These are phyloP conservation scores for Oreochromis mossambicus DNA, from an alignment of 2,797 vertebrate genomes.

Conservation along the genomic window DNA sequence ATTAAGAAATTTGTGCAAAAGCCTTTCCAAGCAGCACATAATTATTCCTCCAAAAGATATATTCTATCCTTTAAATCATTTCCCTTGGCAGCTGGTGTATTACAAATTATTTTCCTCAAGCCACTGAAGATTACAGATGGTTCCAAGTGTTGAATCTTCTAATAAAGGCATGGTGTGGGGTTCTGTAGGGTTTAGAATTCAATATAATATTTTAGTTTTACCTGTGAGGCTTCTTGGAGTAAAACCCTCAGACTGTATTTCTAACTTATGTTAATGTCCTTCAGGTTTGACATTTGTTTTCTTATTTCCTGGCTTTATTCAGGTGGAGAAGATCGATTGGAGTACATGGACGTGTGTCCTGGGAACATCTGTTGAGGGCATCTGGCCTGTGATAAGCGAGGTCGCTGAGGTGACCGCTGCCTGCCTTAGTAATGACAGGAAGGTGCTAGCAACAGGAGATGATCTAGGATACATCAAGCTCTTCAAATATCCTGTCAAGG, in stretches of 20 bases:
- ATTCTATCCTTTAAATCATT: background rate
- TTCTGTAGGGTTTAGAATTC: background rate
- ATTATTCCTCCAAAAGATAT: background rate
- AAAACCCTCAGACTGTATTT: background rate
- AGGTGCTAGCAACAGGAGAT: conserved; percentile 93
- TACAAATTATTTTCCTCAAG: background rate
- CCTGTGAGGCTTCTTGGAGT: background rate
- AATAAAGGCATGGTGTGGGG: background rate
- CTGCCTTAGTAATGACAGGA: conserved; percentile 88
- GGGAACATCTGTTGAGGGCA: conserved; percentile 90
- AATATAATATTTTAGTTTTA: background rate
- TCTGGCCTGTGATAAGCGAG: conserved; percentile 95
- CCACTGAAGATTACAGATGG: background rate
- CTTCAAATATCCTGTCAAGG: conserved; percentile 94
- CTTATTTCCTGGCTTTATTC: conserved; percentile 5
- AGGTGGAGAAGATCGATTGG: conserved; percentile 98
- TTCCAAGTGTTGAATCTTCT: background rate
- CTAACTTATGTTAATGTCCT: background rate
- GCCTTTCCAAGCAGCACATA: background rate
- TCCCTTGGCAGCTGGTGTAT: background rate
- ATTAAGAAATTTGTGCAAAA: background rate
- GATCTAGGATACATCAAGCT: conserved; percentile 98
- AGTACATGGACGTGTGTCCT: conserved; percentile 94
- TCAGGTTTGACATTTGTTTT: background rate
- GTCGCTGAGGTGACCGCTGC: conserved; percentile 91